A percentile compares a stretch with the other conserved stretches of the same genome.
Evolutionary conservation across 2,113 vertebrate genomes (phyloP).

Genomic region (Campylorhamphus procurvoides): DNA sequence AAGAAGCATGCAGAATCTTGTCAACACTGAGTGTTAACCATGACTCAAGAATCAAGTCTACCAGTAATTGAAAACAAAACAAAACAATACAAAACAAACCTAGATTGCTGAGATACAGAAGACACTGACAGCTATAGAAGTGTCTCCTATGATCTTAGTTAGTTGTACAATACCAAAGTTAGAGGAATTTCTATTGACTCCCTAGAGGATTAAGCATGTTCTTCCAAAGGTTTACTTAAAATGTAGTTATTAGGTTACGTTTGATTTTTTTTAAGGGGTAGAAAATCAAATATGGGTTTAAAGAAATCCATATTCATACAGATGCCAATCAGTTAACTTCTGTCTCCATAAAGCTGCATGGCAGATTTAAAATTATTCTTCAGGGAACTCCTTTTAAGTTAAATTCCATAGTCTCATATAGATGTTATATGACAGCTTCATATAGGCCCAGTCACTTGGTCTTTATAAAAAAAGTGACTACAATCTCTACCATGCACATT

Average conservation of each 20-base stretch:
- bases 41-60: slow-evolving; percentile 3
- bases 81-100: background rate
- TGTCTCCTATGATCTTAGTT: background rate
- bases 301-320: slow-evolving; percentile 46
- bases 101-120: background rate
- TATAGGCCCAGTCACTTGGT: background rate
- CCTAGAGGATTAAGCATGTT: slow-evolving; percentile 14
- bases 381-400: slow-evolving; percentile 24
- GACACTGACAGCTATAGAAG: background rate
- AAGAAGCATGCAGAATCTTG: background rate
- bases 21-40: background rate
- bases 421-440: background rate
- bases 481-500: background rate
- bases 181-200: background rate
- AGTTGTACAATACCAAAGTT: background rate
- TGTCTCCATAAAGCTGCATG: slow-evolving; percentile 2
- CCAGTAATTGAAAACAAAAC: background rate
- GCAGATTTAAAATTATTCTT: slow-evolving; percentile 26
- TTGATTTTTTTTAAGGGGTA: slow-evolving; percentile 22
- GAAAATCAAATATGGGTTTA: slow-evolving; percentile 22
- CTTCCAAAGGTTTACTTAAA: slow-evolving; percentile 13
- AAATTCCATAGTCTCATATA: background rate
- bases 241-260: slow-evolving; percentile 21
- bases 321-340: slow-evolving; percentile 30
- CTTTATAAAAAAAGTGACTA: background rate